phyloP scores from a whole-genome alignment of 1,140 invertebrate genomes.

The Coelopa frigida region DNA sequence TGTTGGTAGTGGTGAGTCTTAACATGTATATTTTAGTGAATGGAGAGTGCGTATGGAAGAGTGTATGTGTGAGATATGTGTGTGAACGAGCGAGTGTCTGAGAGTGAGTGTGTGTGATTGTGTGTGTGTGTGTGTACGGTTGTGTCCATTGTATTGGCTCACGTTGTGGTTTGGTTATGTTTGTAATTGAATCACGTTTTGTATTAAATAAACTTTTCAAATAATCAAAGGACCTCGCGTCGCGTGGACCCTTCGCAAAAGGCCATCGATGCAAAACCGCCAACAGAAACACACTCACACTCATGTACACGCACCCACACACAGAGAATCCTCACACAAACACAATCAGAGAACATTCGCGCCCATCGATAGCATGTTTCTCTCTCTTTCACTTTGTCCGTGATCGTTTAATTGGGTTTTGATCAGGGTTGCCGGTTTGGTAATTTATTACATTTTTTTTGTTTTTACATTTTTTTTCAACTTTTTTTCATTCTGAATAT shows the following conservation, averaged over 20 bases:
- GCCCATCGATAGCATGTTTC: too few species aligned
- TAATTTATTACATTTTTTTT: too few species aligned
- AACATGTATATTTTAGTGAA: too few species aligned
- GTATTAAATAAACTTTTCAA: conserved; percentile 45
- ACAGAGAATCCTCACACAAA: neutral
- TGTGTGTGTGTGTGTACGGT: too few species aligned
- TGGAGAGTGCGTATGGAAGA: neutral
- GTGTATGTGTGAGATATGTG: neutral
- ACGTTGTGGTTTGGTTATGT: conserved; percentile 42
- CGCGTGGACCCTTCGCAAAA: neutral
- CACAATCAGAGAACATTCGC: too few species aligned
- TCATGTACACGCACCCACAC: neutral
- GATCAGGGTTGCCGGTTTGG: too few species aligned
- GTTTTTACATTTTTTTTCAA: too few species aligned
- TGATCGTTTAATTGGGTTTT: too few species aligned
- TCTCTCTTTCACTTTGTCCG: neutral
- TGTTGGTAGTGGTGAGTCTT: too few species aligned
- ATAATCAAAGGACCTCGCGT: conserved; percentile 38
- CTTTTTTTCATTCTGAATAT: too few species aligned
- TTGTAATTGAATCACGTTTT: conserved; percentile 45
- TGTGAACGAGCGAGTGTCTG: neutral
- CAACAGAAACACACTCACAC: conserved; percentile 2
- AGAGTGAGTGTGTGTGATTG: neutral
- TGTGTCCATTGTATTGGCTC: too few species aligned
- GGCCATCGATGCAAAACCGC: neutral